Base-by-base conservation (phyloP, 2,797 vertebrate species). In the Sebastes paucispinis region DNA sequence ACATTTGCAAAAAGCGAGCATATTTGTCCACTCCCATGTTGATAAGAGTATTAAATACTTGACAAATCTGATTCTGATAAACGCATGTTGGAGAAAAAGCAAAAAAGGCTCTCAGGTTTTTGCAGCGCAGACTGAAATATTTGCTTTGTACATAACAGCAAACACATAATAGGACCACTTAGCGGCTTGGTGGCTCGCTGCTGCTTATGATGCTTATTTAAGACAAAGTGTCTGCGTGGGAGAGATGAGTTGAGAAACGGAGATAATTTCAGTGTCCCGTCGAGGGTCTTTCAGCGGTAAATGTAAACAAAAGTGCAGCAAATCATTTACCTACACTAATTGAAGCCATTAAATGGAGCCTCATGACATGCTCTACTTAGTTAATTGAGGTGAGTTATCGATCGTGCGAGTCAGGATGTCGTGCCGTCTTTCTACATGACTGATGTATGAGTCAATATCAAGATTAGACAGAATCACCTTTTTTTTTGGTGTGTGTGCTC, bases 321-420 rank as follows among this genome's bases (percentile, higher is more conserved):
- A 87, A 85, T 90, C 81, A 87, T 91, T 91, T 87, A 86, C 81
- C 67, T 80, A 27, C 66, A 34, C 76, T 86, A 80, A 87, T 71
- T 83, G 70, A 77, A 68, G 75, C 82, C 69, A 75, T 91, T 89
- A 89, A 89, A 71, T 5, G 63, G 57, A 62, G 74, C 69, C 73
- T 75, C 18, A 5, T 84, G 89, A 82, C 76, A 74, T 67, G 74
- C 79, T 88, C 77, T 62, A 66, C 77, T 88, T 86, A 64, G 87
- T 87, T 90, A 85, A 92, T 78, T 88, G 76, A 79, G 74, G 82
- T 82, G 83, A 91, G 83, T 85, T 92, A 90, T 91, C 64, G 88
- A 89, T 92, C 88, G 65, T 55, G 76, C 62, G 81, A 74, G 70
- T 83, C 65, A 57, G 73, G 73, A 65, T 86, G 59, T 52, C 24